Base-by-base conservation (phyloP, 1,140 invertebrate species). In the Drosophila fuyamai region DNA sequence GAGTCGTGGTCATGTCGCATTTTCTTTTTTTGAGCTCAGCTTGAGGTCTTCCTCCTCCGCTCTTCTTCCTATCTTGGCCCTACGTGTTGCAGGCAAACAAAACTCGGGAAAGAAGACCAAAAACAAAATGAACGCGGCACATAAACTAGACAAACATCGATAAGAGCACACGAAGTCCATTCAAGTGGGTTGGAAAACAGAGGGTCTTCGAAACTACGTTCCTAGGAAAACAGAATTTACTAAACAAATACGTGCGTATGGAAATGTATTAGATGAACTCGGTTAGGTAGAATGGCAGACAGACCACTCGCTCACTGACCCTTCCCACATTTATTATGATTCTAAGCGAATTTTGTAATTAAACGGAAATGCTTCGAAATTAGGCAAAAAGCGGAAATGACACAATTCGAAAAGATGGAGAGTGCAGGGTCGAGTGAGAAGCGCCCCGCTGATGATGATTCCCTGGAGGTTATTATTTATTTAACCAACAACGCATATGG, bases 331-430 rank as follows among this genome's bases (percentile, higher is more conserved):
- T 60, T 71, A 71, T 79, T 65, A 68, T 60, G 79, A 88, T 76
- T 67, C 83, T 72, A 61, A 65, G 70, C 79, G 70, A 76, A 63
- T 72, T 85, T 58, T 47, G 58, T 79, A 86, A 85, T 85, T 85
- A 85, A 85, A 78, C 79, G 74, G 70, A 85, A 85, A 67, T 54
- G 68, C 62, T 57, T 66, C 51, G 58, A 68, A 79, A 83, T 81
- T 88, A 76, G 70, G 53, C 60, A 82, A 55, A 51, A 44, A 53
- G 62, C 50, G 59, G 56, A 76, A 76, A 76, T 48, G 48, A 51
- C 35, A 55, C 51, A 70, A 61, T 63, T 44, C 7, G n/a, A 47
- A 23, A 13, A 32, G 1, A 35, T 23, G 38, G 14, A 54, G 38
- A 35, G 32, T 43, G 16, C 41, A 23, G 47, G 46, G 50, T n/a